Conservation (phyloP, 2,797 vertebrate genomes). For the Pitangus sulphuratus region DNA sequence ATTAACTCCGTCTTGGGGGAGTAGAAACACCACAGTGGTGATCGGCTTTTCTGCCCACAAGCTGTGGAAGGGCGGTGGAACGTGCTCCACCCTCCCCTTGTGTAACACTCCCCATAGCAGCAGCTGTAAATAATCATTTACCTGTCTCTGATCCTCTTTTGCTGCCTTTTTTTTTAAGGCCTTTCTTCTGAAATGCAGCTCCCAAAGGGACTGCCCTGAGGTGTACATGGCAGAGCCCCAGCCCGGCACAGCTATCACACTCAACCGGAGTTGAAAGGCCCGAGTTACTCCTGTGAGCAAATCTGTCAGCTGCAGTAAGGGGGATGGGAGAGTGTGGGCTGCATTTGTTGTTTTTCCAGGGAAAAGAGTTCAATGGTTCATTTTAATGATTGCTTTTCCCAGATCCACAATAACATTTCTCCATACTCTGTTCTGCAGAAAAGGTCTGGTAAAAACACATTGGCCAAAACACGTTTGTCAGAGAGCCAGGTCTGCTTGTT, state of each 20-base stretch:
- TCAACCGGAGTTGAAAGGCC: rapidly evolving
- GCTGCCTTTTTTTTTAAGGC: neutral
- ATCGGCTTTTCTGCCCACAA: slow-evolving; percentile 36
- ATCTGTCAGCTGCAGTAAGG: neutral
- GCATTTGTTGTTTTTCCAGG: slow-evolving; percentile 38
- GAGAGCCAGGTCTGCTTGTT: neutral
- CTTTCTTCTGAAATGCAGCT: neutral
- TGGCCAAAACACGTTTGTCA: neutral
- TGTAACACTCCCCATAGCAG: neutral
- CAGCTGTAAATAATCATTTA: slow-evolving; percentile 67
- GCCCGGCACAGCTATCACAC: neutral
- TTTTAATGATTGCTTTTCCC: slow-evolving; percentile 43
- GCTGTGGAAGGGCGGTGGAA: neutral
- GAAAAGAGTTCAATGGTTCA: neutral
- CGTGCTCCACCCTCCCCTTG: slow-evolving; percentile 5
- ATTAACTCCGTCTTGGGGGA: slow-evolving; percentile 46
- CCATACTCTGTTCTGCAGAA: neutral
- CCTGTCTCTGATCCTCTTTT: neutral
- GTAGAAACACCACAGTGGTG: neutral
- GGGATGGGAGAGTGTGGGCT: slow-evolving; percentile 42
- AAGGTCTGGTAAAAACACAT: neutral
- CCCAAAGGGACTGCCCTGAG: neutral
- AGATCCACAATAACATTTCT: neutral
- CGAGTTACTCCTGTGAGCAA: neutral
- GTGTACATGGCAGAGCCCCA: neutral